These are phyloP conservation scores for Dolichomitus sp. DNA, from an alignment of 2,888 invertebrate species.

Conservation along the genomic window DNA sequence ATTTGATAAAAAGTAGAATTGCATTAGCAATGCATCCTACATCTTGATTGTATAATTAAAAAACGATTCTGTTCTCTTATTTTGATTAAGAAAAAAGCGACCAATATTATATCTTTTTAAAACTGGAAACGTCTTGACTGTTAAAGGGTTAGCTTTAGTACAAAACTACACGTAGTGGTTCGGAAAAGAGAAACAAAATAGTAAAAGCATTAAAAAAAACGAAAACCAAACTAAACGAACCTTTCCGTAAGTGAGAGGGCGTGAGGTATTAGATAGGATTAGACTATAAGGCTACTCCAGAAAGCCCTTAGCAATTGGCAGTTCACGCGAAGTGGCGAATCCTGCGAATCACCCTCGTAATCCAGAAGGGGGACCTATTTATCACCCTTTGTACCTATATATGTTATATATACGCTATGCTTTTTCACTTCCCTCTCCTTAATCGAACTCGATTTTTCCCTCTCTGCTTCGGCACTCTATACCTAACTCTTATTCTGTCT, in stretches of 20 bases:
- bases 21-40: too few relatives aligned
- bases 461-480: not conserved
- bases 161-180: too few relatives aligned
- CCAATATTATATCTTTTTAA: too few relatives aligned
- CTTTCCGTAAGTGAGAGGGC: not conserved
- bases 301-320: not conserved
- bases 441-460: constrained; percentile 14
- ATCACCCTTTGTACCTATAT: constrained; percentile 9
- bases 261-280: not conserved
- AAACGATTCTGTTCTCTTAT: too few relatives aligned
- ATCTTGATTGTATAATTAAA: too few relatives aligned
- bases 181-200: too few relatives aligned
- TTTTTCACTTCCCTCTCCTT: constrained; percentile 9
- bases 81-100: too few relatives aligned
- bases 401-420: not conserved
- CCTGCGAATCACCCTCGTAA: not conserved
- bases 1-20: too few relatives aligned
- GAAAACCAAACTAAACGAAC: not conserved
- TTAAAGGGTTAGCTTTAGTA: too few relatives aligned
- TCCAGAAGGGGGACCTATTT: not conserved
- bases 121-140: too few relatives aligned
- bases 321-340: not conserved
- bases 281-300: not conserved
- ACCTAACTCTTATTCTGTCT: constrained; percentile 8
- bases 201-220: not conserved